phyloP scores from a whole-genome alignment of 2,888 invertebrate species.

The Aradus depressus region DNA sequence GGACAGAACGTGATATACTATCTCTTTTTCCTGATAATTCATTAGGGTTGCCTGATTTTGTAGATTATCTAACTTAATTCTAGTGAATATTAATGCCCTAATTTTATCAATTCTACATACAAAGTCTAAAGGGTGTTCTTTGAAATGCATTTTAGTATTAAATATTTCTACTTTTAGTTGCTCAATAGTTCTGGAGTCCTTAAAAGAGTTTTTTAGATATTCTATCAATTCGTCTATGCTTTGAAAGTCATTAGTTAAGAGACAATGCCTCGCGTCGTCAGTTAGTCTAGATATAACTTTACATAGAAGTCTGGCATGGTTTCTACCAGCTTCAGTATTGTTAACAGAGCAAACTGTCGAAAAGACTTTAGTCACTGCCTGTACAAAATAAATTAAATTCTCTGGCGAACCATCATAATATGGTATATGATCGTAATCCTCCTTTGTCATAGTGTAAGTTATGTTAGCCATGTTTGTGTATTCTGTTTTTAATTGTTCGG shows the following conservation, averaged over 20 bases:
- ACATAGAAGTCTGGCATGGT: neutral
- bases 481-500: too few species aligned
- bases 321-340: neutral
- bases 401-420: neutral
- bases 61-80: neutral
- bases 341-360: neutral
- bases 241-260: neutral
- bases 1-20: neutral
- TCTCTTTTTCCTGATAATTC: neutral
- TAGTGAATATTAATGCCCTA: neutral
- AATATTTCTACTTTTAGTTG: neutral
- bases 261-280: neutral
- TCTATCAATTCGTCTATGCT: neutral
- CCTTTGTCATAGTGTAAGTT: neutral
- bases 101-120: neutral
- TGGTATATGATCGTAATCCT: constrained; percentile 6
- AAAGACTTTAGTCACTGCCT: neutral
- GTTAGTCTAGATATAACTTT: neutral
- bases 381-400: neutral
- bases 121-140: neutral
- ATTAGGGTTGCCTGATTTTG: neutral
- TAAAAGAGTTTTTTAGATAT: neutral
- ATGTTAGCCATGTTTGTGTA: too few species aligned
- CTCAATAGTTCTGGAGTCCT: neutral
- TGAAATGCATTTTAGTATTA: neutral